Conservation (phyloP, 2,888 invertebrate species). For the Cheilosia scutellata region DNA sequence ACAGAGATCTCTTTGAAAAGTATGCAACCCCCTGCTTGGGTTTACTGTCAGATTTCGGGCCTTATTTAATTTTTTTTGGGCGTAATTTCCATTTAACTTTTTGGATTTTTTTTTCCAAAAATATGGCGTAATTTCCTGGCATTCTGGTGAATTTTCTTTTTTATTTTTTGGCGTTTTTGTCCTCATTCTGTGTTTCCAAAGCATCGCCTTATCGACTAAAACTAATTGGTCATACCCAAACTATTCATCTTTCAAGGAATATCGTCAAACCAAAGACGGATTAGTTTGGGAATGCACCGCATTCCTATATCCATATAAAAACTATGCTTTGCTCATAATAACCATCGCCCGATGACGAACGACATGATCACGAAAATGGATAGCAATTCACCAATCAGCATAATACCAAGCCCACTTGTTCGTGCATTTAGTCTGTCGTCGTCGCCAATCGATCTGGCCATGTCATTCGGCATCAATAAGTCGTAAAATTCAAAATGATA, state of each 20-base stretch:
- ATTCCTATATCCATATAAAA: slow-evolving; percentile 29
- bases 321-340: slow-evolving; percentile 12
- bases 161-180: too few species aligned
- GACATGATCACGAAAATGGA: slow-evolving; percentile 34
- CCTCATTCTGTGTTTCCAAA: too few species aligned
- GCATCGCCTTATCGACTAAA: too few species aligned
- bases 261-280: not conserved
- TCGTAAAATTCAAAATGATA: slow-evolving; percentile 63
- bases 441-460: slow-evolving; percentile 34
- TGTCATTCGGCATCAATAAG: slow-evolving; percentile 49
- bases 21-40: too few species aligned
- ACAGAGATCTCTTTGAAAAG: too few species aligned
- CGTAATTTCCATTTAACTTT: too few species aligned
- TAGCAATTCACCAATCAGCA: slow-evolving; percentile 61
- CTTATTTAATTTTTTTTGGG: too few species aligned
- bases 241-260: not conserved
- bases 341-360: slow-evolving; percentile 43
- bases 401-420: slow-evolving; percentile 62
- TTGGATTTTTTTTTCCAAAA: too few species aligned
- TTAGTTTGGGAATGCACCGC: slow-evolving; percentile 7
- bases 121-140: too few species aligned
- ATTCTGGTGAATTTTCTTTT: too few species aligned
- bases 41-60: too few species aligned
- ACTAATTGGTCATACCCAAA: too few species aligned
- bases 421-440: not conserved